Percentiles rank a stretch among this genome's conserved stretches.
phyloP scores from a whole-genome alignment of 2,888 invertebrate genomes.

The Lepidocyrtinus sp. region DNA sequence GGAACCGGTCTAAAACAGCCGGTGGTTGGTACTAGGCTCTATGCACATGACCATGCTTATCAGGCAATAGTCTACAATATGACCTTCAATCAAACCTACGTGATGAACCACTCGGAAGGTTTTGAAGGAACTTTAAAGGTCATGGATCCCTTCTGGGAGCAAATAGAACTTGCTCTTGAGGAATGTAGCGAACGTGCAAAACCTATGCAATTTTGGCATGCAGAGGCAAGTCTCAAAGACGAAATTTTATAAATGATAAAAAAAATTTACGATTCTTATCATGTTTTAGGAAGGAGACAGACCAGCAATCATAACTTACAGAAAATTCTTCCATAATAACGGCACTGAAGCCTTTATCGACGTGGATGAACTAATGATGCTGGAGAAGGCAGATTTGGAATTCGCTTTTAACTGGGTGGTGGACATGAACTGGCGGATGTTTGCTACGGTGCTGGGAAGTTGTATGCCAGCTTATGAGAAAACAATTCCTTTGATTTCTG shows the following conservation, averaged over 20 bases:
- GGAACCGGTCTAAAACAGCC: conserved; percentile 35
- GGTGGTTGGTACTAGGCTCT: conserved; percentile 14
- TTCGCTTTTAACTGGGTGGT: conserved; percentile 60
- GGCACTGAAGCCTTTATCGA: neutral
- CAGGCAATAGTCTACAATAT: conserved; percentile 19
- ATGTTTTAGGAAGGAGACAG: conserved; percentile 31
- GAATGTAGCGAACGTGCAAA: conserved; percentile 22
- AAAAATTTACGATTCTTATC: no score
- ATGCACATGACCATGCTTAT: neutral
- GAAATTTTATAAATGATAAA: no score
- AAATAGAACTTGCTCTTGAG: conserved; percentile 34
- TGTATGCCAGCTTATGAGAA: conserved; percentile 51
- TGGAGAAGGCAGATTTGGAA: conserved; percentile 59
- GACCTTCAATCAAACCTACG: conserved; percentile 11
- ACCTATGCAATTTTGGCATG: conserved; percentile 35
- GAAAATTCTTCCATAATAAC: conserved; percentile 4
- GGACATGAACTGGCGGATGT: conserved; percentile 57
- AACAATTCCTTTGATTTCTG: conserved; percentile 47
- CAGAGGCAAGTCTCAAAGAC: conserved; percentile 27
- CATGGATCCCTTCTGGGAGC: conserved; percentile 45
- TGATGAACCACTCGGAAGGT: neutral
- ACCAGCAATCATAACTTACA: neutral
- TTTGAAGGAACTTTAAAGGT: neutral
- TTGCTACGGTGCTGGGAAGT: conserved; percentile 56
- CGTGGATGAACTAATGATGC: conserved; percentile 25